These are phyloP conservation scores for Diloba caeruleocephala DNA, from an alignment of 2,888 invertebrate species.

Conservation along the genomic window DNA sequence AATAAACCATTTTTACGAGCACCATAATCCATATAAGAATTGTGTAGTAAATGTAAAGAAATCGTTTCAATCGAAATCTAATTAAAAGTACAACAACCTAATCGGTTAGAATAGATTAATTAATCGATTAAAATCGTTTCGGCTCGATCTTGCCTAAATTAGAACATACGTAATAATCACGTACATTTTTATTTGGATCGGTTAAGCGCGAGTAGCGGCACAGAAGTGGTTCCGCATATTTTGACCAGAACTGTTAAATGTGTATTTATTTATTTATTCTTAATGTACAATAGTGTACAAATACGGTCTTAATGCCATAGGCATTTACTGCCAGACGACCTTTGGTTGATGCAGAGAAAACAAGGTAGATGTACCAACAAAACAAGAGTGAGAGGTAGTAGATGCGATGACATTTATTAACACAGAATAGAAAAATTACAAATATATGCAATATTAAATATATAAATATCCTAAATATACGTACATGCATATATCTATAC, in stretches of 20 bases:
- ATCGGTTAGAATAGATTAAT: slow-evolving; percentile 68
- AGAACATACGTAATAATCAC: slow-evolving; percentile 67
- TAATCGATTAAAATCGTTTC: slow-evolving; percentile 70
- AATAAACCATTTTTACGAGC: slow-evolving; percentile 43
- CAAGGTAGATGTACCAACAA: too few species aligned
- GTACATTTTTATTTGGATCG: slow-evolving; percentile 54
- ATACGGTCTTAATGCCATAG: too few species aligned
- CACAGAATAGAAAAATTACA: too few species aligned
- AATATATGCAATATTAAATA: too few species aligned
- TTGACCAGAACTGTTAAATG: slow-evolving; percentile 30
- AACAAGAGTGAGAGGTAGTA: too few species aligned
- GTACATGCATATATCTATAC: too few species aligned
- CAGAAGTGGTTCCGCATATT: slow-evolving; percentile 52
- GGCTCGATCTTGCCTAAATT: slow-evolving; percentile 66
- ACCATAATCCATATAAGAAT: slow-evolving; percentile 44
- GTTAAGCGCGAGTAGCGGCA: slow-evolving; percentile 32
- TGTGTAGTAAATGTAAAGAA: slow-evolving; percentile 59
- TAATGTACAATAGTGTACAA: too few species aligned
- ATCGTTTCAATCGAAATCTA: slow-evolving; percentile 65
- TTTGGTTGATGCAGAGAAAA: too few species aligned
- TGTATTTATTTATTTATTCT: slow-evolving; percentile 49
- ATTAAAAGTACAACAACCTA: slow-evolving; percentile 66
- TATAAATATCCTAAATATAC: too few species aligned
- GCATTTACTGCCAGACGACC: too few species aligned
- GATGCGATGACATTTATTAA: too few species aligned